These are phyloP conservation scores for Dendronephthya gigantea DNA, from an alignment of 64 coral and sea anemone genomes.

Conservation along the genomic window DNA sequence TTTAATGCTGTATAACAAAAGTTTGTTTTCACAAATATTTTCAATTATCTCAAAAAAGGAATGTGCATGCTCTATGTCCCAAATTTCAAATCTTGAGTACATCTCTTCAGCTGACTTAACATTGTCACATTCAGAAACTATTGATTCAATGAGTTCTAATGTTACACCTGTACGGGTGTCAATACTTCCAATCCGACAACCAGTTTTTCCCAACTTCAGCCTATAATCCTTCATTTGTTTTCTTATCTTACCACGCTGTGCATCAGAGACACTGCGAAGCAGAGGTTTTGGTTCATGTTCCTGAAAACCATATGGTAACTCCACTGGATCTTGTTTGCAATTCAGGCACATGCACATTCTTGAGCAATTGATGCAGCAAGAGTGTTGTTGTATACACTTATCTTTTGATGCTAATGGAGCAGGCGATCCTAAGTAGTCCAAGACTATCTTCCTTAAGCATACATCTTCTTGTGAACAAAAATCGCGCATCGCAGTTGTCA, in stretches of 20 bases:
- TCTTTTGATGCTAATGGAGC: neutral
- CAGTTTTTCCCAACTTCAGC: neutral
- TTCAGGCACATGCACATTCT: neutral
- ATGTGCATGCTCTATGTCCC: neutral
- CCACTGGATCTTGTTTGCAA: neutral
- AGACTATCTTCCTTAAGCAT: neutral
- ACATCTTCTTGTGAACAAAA: neutral
- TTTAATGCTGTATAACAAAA: too few relatives aligned
- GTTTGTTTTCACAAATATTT: neutral
- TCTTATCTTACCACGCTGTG: neutral
- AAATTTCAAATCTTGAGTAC: neutral
- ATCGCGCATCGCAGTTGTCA: slow-evolving; percentile 29
- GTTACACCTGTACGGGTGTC: neutral
- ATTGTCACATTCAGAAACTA: neutral
- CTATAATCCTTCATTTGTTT: neutral
- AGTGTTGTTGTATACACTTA: neutral
- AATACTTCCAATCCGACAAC: neutral
- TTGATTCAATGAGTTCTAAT: neutral
- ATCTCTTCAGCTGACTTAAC: neutral
- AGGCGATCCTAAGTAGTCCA: neutral
- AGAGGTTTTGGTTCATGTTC: neutral
- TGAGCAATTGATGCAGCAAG: neutral
- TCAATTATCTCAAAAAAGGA: neutral
- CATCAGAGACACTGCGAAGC: neutral
- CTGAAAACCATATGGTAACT: neutral